phyloP scores from a whole-genome alignment of 2,113 vertebrate genomes.

The Elanoides forficatus region DNA sequence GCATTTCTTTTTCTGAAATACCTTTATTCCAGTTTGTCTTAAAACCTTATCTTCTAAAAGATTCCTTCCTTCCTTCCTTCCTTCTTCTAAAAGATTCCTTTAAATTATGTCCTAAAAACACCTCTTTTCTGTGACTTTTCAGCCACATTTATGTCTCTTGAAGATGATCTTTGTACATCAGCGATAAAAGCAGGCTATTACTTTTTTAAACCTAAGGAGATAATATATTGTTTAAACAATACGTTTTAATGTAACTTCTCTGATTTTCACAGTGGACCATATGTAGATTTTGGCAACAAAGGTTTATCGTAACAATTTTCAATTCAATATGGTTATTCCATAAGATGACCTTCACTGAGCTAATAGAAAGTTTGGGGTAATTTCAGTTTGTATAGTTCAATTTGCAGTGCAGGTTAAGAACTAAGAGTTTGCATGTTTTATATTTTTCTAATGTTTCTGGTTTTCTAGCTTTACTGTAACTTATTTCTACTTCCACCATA shows the following conservation, averaged over 20 bases:
- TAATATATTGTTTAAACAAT: not conserved
- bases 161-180: not conserved
- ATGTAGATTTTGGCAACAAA: not conserved
- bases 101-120: not conserved
- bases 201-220: not conserved
- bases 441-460: not conserved
- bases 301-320: not conserved
- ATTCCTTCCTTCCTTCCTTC: not conserved
- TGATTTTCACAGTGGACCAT: not conserved
- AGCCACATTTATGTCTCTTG: not conserved
- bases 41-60: not conserved
- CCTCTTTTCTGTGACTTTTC: not conserved
- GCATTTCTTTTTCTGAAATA: not conserved
- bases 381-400: not conserved
- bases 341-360: not conserved
- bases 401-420: not conserved
- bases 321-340: not conserved
- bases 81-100: not conserved
- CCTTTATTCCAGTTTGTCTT: not conserved
- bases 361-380: not conserved
- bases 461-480: not conserved
- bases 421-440: not conserved
- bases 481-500: not conserved
- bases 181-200: not conserved
- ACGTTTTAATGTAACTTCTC: not conserved